Evolutionary conservation across 2,888 invertebrate species (phyloP), one percentile per base, ranked within the genome.

Genomic region (Acrobasis repandana): DNA sequence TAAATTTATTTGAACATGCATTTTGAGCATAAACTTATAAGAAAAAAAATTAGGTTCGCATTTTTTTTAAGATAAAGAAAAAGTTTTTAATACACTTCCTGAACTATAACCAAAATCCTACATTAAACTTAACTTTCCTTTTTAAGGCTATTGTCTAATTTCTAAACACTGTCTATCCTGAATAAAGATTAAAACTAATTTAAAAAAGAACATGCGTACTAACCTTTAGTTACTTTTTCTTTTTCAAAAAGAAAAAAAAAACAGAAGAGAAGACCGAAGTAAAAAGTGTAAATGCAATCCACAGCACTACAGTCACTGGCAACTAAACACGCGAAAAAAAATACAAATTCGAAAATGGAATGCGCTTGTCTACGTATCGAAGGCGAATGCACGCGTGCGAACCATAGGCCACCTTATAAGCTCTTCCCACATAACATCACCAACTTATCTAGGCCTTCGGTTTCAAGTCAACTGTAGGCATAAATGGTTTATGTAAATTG

Each of bases 381-480:
- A 69, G 67, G 75, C 72, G 81, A 86, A 77, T 85, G 86, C 75
- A 75, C 81, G 82, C 82, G 82, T 76, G 84, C 75, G 76, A 73
- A 73, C 70, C 79, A 78, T 77, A 81, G 74, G 71, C 73, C 80
- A 80, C 82, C 83, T 85, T 86, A 72, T 85, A 86, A 83, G 78
- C 77, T 77, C 77, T 79, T 72, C 71, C 69, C 72, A 71, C 72
- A 69, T 71, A 65, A 67, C 65, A 70, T 74, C 72, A 68, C 85
- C 83, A 75, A 62, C 69, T 56, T 76, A 73, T 52, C 58, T 50
- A 71, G 84, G 71, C 67, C 76, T 67, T 57, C 58, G n/a, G 33
- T 58, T 61, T 20, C 38, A 18, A 63, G 62, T 62, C 63, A 62
- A 58, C 54, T 43, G 14, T 33, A n/a, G 9, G 48, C 49, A 47